Conservation (phyloP, 1,140 invertebrate species). For the Zaprionus ornatus region DNA sequence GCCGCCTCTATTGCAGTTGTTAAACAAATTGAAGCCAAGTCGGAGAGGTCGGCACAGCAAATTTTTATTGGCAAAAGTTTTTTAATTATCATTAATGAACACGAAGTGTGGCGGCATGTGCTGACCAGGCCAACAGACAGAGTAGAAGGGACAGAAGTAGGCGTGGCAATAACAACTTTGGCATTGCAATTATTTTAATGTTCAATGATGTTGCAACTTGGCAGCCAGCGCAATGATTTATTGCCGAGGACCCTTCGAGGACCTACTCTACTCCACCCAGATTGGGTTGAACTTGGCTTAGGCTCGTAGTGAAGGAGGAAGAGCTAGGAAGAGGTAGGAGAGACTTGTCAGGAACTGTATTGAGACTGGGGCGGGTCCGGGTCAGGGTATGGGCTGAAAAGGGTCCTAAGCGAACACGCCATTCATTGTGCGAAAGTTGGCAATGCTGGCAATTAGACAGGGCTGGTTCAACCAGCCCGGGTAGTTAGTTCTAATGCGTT, state of each 20-base stretch:
- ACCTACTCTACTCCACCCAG: constrained; percentile 4
- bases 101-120: constrained; percentile 42
- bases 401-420: constrained; percentile 17
- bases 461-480: background rate
- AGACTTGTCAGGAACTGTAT: background rate
- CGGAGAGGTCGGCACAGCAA: constrained; percentile 39
- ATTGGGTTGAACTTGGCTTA: background rate
- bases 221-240: constrained; percentile 74
- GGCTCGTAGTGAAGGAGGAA: background rate
- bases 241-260: constrained; percentile 44
- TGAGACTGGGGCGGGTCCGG: no score
- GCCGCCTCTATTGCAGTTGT: background rate
- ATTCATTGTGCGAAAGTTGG: constrained; percentile 62
- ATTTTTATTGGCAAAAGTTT: constrained; percentile 67
- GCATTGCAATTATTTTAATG: constrained; percentile 79
- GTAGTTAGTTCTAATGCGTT: constrained; percentile 74
- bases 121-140: constrained; percentile 33
- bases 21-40: constrained; percentile 9
- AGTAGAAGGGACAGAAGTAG: background rate
- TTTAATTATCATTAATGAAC: constrained; percentile 81
- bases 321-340: background rate
- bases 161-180: constrained; percentile 51
- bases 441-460: constrained; percentile 66
- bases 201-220: constrained; percentile 74
- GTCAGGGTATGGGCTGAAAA: background rate